Conservation (phyloP, 2,797 vertebrate genomes). For the Limnodromus scolopaceus region DNA sequence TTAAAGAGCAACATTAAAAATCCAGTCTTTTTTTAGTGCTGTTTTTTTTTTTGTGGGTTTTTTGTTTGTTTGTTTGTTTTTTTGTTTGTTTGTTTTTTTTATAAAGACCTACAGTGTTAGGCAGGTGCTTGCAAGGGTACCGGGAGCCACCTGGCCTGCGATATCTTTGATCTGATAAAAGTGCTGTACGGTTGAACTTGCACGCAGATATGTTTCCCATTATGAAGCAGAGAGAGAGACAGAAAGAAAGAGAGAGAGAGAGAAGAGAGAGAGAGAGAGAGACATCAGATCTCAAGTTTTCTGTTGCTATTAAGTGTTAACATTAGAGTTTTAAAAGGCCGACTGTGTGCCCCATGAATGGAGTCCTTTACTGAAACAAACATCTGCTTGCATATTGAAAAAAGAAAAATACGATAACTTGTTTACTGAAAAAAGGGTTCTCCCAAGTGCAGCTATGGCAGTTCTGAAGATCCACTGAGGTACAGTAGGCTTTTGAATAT, state of each 20-base stretch:
- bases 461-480: conserved; percentile 87
- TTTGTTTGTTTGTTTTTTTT: background rate
- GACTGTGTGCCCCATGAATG: conserved; percentile 72
- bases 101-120: conserved; percentile 70
- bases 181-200: conserved; percentile 87
- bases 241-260: conserved; percentile 67
- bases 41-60: background rate
- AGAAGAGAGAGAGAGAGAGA: conserved; percentile 59
- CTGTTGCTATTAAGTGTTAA: conserved; percentile 79
- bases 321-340: conserved; percentile 80
- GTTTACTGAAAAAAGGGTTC: conserved; percentile 83
- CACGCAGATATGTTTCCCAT: conserved; percentile 85
- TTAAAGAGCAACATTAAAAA: conserved; percentile 72
- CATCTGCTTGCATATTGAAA: conserved; percentile 83
- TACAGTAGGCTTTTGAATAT: conserved; percentile 85
- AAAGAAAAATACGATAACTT: conserved; percentile 81
- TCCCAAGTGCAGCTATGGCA: conserved; percentile 82
- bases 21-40: conserved; percentile 39
- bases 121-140: conserved; percentile 61
- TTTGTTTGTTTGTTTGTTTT: background rate
- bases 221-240: conserved; percentile 77
- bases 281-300: conserved; percentile 76
- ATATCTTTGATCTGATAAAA: conserved; percentile 75
- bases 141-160: conserved; percentile 43
- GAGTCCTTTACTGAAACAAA: conserved; percentile 78